Evolutionary conservation across 2,113 vertebrate genomes (phyloP).

Genomic region (Petromus typicus): DNA sequence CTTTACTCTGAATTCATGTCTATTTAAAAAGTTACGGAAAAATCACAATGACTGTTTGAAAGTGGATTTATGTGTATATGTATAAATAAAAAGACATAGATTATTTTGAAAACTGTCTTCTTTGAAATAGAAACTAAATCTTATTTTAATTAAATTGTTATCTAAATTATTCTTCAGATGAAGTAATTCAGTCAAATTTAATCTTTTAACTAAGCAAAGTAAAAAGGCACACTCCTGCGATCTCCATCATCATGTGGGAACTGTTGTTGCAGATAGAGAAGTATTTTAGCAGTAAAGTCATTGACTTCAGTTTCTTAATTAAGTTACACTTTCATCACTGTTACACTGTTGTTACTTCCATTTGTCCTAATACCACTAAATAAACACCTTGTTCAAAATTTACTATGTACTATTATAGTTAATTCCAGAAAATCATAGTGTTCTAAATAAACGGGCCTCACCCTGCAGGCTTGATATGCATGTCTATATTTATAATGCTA

Average conservation of each 20-base stretch:
- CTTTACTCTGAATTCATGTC: not conserved
- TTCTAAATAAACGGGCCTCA: not conserved
- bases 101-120: not conserved
- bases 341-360: not conserved
- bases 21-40: not conserved
- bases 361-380: not conserved
- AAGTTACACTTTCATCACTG: not conserved
- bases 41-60: not conserved
- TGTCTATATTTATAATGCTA: not conserved
- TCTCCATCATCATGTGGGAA: not conserved
- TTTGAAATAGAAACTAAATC: not conserved
- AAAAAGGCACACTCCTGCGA: not conserved
- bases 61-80: not conserved
- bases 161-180: conserved; percentile 10
- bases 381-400: not conserved
- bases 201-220: not conserved
- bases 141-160: not conserved
- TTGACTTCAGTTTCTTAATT: not conserved
- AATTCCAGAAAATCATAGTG: conserved; percentile 11
- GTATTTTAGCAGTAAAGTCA: not conserved
- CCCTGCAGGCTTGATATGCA: not conserved
- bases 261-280: not conserved
- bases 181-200: not conserved
- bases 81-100: not conserved
- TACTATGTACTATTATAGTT: not conserved